Percentiles rank a stretch among this genome's conserved stretches.
Evolutionary conservation across 2,797 vertebrate species (phyloP).

Genomic region (Rhynchotus rufescens): DNA sequence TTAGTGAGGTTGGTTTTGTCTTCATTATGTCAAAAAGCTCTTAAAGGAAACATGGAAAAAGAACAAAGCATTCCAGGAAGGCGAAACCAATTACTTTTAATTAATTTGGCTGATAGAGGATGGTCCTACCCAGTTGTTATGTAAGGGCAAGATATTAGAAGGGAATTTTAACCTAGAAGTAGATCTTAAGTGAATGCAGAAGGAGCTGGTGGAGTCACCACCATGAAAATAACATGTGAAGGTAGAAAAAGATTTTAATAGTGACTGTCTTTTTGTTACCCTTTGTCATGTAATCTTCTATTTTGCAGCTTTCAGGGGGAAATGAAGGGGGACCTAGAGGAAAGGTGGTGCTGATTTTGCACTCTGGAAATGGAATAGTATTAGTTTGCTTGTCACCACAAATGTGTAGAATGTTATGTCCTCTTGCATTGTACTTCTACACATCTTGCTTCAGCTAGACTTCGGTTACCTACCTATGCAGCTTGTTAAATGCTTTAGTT

Average conservation of each 20-base stretch:
- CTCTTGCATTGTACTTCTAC: not conserved
- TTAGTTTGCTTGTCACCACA: not conserved
- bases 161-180: not conserved
- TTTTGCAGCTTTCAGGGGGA: not conserved
- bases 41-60: not conserved
- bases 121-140: slow-evolving; percentile 13
- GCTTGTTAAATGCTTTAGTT: not conserved
- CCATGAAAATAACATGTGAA: slow-evolving; percentile 7
- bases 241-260: not conserved
- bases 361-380: slow-evolving; percentile 12
- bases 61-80: not conserved
- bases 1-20: not conserved
- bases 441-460: not conserved
- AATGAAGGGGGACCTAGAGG: not conserved
- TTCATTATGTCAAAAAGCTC: not conserved
- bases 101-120: not conserved
- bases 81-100: not conserved
- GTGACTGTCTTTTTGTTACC: not conserved
- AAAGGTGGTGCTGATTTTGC: not conserved
- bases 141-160: slow-evolving; percentile 6
- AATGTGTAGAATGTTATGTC: not conserved
- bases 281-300: not conserved
- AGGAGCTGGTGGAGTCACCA: not conserved
- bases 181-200: not conserved
- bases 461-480: not conserved